Evolutionary conservation across 2,113 vertebrate genomes (phyloP).

Genomic region (Zosterops hypoxanthus): DNA sequence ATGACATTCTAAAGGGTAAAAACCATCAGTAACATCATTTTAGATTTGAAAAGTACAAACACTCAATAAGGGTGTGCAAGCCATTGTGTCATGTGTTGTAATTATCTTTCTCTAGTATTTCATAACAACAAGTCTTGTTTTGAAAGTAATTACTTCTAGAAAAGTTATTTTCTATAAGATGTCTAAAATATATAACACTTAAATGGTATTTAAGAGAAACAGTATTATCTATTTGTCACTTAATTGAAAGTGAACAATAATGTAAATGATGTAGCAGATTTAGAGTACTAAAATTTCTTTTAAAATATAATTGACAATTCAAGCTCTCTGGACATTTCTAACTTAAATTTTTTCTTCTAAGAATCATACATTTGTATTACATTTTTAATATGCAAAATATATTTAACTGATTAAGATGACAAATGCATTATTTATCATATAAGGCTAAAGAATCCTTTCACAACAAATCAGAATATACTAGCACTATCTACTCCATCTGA

Average conservation of each 20-base stretch:
- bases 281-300: neutral
- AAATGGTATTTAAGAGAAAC: neutral
- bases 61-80: rapidly evolving
- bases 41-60: neutral
- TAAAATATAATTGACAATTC: neutral
- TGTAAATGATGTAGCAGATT: neutral
- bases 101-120: neutral
- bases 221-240: neutral
- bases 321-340: neutral
- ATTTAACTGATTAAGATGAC: neutral
- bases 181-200: neutral
- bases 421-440: neutral
- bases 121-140: neutral
- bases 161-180: neutral
- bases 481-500: neutral
- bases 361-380: neutral
- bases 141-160: neutral
- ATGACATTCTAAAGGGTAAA: neutral
- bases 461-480: neutral
- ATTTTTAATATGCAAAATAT: neutral
- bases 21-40: neutral
- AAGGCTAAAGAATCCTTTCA: neutral
- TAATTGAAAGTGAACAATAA: neutral
- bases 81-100: neutral
- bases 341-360: neutral